Percentiles rank a stretch among this genome's conserved stretches.
Conservation (phyloP, 2,113 vertebrate species). For the Rhinopomastus cyanomelas region DNA sequence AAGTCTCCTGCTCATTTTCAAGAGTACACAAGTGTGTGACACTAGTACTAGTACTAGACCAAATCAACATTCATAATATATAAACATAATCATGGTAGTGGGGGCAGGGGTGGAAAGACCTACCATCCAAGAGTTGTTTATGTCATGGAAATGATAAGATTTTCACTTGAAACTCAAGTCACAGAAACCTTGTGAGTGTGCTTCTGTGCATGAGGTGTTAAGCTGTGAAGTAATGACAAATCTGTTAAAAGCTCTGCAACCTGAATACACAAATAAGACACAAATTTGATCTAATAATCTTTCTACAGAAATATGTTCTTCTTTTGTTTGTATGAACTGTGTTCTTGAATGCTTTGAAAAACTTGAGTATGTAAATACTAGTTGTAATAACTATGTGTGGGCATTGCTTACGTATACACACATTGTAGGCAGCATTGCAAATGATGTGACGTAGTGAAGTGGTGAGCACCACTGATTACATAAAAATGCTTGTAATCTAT, state of each 20-base stretch:
- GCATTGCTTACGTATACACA: background rate
- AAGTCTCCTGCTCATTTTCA: slow-evolving; percentile 3
- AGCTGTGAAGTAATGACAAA: background rate
- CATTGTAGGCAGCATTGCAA: slow-evolving; percentile 25
- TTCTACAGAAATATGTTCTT: background rate
- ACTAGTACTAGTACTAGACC: background rate
- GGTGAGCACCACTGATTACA: background rate
- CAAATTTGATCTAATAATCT: background rate
- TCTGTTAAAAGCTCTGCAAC: background rate
- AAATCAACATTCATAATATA: background rate
- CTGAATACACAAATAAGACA: background rate
- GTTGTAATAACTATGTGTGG: background rate
- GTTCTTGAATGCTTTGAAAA: background rate
- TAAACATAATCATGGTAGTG: background rate
- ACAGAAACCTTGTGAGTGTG: background rate
- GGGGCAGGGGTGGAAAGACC: background rate
- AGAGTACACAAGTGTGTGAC: background rate
- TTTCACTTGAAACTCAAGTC: background rate
- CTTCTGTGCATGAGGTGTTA: background rate
- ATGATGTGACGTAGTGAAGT: background rate
- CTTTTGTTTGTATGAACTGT: background rate
- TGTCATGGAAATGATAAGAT: background rate
- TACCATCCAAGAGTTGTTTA: background rate
- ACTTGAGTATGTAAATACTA: background rate
- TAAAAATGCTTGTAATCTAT: background rate